These are phyloP conservation scores for Lindbergichthys nudifrons DNA, from an alignment of 2,797 vertebrate species.

Conservation along the genomic window DNA sequence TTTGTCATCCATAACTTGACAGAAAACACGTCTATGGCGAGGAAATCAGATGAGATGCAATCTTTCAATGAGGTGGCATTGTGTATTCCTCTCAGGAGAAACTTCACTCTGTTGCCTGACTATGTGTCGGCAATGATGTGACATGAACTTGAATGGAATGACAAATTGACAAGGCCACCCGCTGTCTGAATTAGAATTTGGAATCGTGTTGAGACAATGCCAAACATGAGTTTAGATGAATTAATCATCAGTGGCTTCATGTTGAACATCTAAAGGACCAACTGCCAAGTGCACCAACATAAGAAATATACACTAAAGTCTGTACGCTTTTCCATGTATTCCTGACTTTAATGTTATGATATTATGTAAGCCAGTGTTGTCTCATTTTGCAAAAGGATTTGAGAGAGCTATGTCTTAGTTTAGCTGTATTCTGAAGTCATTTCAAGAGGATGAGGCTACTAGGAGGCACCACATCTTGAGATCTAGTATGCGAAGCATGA, in stretches of 20 bases:
- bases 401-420: neutral
- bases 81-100: conserved; percentile 25
- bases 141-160: conserved; percentile 33
- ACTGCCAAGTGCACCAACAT: conserved; percentile 8
- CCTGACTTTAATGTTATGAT: neutral
- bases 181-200: conserved; percentile 21
- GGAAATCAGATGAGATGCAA: neutral
- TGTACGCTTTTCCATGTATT: neutral
- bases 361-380: neutral
- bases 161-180: conserved; percentile 22
- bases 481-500: neutral
- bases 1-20: conserved; percentile 15
- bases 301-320: neutral
- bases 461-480: neutral
- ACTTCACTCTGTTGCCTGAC: conserved; percentile 1
- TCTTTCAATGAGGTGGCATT: conserved; percentile 6
- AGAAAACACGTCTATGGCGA: neutral
- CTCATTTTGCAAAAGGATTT: neutral
- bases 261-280: conserved; percentile 26
- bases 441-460: neutral
- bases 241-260: conserved; percentile 20
- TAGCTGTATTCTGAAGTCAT: neutral
- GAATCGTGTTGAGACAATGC: conserved; percentile 22
- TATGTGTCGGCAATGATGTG: conserved; percentile 6
- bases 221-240: conserved; percentile 19